phyloP scores from a whole-genome alignment of 2,113 vertebrate species.

The Clarias magur region DNA sequence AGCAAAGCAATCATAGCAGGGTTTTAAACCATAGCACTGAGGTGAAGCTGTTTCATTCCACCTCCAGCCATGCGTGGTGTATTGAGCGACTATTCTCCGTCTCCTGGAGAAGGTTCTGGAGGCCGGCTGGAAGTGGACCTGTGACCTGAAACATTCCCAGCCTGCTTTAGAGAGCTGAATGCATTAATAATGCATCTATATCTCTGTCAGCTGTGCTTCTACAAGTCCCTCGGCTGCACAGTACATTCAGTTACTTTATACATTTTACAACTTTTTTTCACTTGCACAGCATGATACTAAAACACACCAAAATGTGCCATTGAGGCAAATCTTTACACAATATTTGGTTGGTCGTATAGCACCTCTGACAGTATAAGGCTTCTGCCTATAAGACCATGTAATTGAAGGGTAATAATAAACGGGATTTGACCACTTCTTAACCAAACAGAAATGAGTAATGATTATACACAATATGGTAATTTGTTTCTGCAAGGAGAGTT shows the following conservation, averaged over 20 bases:
- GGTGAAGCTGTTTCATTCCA: constrained; percentile 15
- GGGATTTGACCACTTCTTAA: not conserved
- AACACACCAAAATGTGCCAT: not conserved
- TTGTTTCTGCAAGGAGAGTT: not conserved
- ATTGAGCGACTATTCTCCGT: not conserved
- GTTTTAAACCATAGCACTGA: constrained; percentile 15
- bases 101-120: constrained; percentile 8
- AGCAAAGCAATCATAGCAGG: constrained; percentile 24
- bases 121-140: constrained; percentile 51
- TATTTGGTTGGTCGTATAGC: not conserved
- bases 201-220: constrained; percentile 11
- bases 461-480: not conserved
- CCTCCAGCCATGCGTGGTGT: constrained; percentile 20
- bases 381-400: not conserved
- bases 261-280: not conserved
- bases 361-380: not conserved
- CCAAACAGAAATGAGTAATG: not conserved
- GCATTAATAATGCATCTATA: constrained; percentile 58
- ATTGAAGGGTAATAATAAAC: not conserved
- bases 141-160: constrained; percentile 31
- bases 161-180: constrained; percentile 31
- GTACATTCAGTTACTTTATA: constrained; percentile 10
- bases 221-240: not conserved
- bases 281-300: not conserved
- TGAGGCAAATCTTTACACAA: not conserved